These are phyloP conservation scores for Anastrepha ludens DNA, from an alignment of 1,140 invertebrate genomes.

Conservation along the genomic window DNA sequence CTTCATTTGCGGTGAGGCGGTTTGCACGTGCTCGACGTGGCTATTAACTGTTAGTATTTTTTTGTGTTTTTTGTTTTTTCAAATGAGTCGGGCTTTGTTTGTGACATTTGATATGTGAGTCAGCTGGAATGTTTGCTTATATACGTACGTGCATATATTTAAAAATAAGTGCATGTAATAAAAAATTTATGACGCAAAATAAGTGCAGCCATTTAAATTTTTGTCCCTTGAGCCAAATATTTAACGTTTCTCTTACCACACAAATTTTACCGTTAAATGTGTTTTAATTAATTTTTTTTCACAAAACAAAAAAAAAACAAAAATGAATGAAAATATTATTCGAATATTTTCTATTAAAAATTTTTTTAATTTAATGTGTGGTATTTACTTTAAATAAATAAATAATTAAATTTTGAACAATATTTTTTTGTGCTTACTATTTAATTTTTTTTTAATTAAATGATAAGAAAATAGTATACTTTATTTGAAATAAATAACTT, in stretches of 20 bases:
- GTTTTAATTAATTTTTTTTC: no score
- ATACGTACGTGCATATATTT: background rate
- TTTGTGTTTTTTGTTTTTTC: background rate
- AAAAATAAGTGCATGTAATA: background rate
- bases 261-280: no score
- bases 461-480: no score
- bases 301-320: background rate
- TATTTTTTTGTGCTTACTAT: no score
- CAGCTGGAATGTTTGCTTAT: background rate
- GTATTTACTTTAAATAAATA: no score
- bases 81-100: background rate
- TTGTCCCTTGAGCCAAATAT: no score
- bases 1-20: background rate
- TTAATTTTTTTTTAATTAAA: no score
- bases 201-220: background rate
- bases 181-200: background rate
- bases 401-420: no score
- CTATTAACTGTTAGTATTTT: background rate
- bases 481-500: no score
- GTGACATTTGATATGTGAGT: conserved; percentile 18
- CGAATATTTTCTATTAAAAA: background rate
- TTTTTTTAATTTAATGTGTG: no score
- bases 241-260: no score
- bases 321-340: background rate
- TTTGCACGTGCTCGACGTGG: background rate